These are phyloP conservation scores for Synergus japonicus DNA, from an alignment of 2,888 invertebrate species.

Conservation along the genomic window DNA sequence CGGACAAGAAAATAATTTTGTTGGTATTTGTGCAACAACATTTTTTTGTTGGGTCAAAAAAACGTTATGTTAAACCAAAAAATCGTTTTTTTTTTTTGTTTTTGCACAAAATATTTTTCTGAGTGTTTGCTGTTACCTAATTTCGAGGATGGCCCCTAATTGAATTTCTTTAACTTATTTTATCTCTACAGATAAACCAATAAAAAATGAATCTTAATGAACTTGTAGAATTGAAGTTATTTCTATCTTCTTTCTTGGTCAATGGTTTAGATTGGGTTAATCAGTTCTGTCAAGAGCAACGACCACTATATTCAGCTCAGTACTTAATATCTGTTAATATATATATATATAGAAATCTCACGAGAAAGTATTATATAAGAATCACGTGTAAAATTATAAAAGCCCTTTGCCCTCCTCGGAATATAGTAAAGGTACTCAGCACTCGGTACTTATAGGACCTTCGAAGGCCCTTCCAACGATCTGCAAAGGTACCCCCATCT, in stretches of 20 bases:
- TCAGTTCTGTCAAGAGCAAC: neutral
- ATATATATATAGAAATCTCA: neutral
- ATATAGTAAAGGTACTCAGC: conserved; percentile 34
- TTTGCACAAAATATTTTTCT: too few relatives aligned
- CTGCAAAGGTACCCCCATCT: conserved; percentile 70
- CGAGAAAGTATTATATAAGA: neutral
- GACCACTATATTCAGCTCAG: neutral
- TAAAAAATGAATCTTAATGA: too few relatives aligned
- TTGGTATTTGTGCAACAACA: too few relatives aligned
- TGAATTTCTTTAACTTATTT: too few relatives aligned
- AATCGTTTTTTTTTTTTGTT: too few relatives aligned
- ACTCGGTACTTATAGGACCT: conserved; percentile 57
- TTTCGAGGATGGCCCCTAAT: too few relatives aligned
- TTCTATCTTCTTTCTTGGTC: neutral
- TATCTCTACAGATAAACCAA: too few relatives aligned
- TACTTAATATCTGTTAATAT: too few relatives aligned
- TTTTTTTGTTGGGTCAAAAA: too few relatives aligned
- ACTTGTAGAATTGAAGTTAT: neutral
- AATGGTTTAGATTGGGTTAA: neutral
- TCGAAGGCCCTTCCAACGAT: conserved; percentile 66
- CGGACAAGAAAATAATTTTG: too few relatives aligned
- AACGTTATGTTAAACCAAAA: too few relatives aligned
- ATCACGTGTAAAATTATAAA: neutral
- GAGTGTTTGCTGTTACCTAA: too few relatives aligned
- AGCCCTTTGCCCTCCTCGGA: conserved; percentile 1